A percentile compares a stretch with the other conserved stretches of the same genome.
Conservation (phyloP, 2,888 invertebrate genomes). For the Hypolimnas misippus region DNA sequence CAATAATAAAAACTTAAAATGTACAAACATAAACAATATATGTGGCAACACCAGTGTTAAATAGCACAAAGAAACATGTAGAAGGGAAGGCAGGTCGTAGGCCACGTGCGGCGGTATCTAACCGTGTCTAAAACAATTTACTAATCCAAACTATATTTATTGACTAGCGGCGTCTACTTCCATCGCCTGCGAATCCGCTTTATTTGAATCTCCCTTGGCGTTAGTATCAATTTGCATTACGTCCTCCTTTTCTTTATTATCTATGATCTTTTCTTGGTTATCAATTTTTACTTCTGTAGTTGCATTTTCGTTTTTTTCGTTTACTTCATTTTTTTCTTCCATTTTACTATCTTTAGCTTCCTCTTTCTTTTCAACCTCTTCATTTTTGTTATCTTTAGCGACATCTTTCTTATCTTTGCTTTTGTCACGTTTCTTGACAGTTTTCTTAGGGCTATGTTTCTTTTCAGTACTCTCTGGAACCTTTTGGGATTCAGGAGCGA, state of each 20-base stretch:
- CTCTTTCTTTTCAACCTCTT: constrained; percentile 46
- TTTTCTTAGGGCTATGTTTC: constrained; percentile 65
- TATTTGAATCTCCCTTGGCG: constrained; percentile 51
- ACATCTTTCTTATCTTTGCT: constrained; percentile 73
- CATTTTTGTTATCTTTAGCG: constrained; percentile 59
- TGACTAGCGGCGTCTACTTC: constrained; percentile 82
- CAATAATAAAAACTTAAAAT: constrained; percentile 75
- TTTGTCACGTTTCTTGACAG: constrained; percentile 75
- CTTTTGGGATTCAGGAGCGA: constrained; percentile 49
- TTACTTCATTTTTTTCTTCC: constrained; percentile 44
- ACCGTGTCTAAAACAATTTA: constrained; percentile 69
- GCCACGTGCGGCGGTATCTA: constrained; percentile 54
- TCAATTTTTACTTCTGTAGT: constrained; percentile 49
- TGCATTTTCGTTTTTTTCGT: constrained; percentile 44
- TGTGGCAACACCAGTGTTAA: constrained; percentile 69
- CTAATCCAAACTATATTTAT: constrained; percentile 75
- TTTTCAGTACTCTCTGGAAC: constrained; percentile 50
- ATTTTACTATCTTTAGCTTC: constrained; percentile 57
- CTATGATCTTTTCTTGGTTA: constrained; percentile 48
- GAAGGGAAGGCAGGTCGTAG: constrained; percentile 51
- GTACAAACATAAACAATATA: constrained; percentile 78
- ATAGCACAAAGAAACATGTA: constrained; percentile 57
- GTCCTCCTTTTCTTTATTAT: constrained; percentile 46
- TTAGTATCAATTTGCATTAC: constrained; percentile 49
- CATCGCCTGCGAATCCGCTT: constrained; percentile 65